Base-by-base conservation (phyloP, 2,888 invertebrate genomes). In the Amiota mariae region DNA sequence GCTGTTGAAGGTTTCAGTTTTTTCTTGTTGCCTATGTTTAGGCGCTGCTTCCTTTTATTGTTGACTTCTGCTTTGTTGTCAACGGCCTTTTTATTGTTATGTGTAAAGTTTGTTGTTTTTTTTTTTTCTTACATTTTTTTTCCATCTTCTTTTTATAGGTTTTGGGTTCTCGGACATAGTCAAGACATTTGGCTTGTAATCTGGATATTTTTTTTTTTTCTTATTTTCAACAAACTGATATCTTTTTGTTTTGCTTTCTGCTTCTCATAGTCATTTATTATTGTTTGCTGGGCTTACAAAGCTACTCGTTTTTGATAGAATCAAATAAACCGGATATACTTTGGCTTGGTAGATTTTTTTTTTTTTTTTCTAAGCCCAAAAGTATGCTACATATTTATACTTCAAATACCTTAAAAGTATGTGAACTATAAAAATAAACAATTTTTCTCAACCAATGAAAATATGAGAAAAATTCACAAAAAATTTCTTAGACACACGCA, bases 1-100 rank as follows among this genome's bases (percentile, higher is more conserved):
- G 81, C 81, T 66, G 66, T 66, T 75, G 36, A 36, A 36, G 36
- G 2, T 36, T 36, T 36, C 76, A 76, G 51, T 71, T 81, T 75
- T 71, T 84, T 76, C 77, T 73, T 76, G 76, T 73, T n/a, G 46
- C 20, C 59, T 59, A 59, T 20, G 47, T n/a, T 64, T 64, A 49
- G 18, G 47, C 48, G 66, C 48, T 46, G 63, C 36, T 36, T 13
- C 15, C 13, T 13, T 54, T 63, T 66, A 18, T 66, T 66, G 47
- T 66, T 48, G n/a, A 2, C 18, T 64, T 64, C 47, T 64, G 6
- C 4, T 15, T 48, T 18, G 66, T 48, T 46, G 48, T 46, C 66
- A 63, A 36, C 46, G 63, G 63, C 46, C 63, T 63, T 63, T 63
- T 63, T 63, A 63, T 63, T 63, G 63, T 63, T 63, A 63, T 63